phyloP scores from a whole-genome alignment of 2,888 invertebrate genomes.

The Bombyx huttoni region DNA sequence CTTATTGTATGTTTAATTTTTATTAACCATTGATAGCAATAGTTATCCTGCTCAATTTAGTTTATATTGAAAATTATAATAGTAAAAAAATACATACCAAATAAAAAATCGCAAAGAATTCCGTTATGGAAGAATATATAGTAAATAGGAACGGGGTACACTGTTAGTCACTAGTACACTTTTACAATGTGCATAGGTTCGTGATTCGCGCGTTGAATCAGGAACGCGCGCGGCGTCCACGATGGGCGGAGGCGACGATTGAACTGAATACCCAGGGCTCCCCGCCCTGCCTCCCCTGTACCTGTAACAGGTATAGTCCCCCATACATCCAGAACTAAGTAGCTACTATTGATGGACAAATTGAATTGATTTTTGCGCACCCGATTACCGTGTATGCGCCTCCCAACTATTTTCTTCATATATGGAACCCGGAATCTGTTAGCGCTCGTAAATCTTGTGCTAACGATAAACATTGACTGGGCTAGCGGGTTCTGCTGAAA shows the following conservation, averaged over 20 bases:
- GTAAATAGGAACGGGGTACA: not conserved
- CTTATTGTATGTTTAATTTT: not conserved
- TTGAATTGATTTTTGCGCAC: slow-evolving; percentile 52
- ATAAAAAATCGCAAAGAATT: not conserved
- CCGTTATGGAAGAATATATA: not conserved
- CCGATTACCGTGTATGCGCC: slow-evolving; percentile 17
- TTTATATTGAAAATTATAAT: not conserved
- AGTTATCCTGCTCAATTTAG: not conserved
- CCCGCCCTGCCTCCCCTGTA: slow-evolving; percentile 38
- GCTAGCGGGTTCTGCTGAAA: not conserved
- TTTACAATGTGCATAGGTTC: slow-evolving; percentile 21
- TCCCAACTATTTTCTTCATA: slow-evolving; percentile 1
- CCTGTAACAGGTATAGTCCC: slow-evolving; percentile 60
- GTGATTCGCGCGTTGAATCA: slow-evolving; percentile 18
- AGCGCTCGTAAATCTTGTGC: slow-evolving; percentile 23
- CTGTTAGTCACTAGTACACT: slow-evolving; percentile 26
- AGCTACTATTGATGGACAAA: slow-evolving; percentile 64
- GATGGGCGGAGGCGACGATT: slow-evolving; percentile 35
- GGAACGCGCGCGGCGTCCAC: slow-evolving; percentile 37
- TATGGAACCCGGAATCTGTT: slow-evolving; percentile 19
- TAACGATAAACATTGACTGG: slow-evolving; percentile 20
- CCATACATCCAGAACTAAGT: slow-evolving; percentile 51
- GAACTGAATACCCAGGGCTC: slow-evolving; percentile 42
- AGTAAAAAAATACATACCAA: slow-evolving; percentile 2
- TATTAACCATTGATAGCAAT: not conserved